Evolutionary conservation across 2,888 invertebrate genomes (phyloP), one percentile per base, ranked within the genome.

Genomic region (Ornithoptera priamus): DNA sequence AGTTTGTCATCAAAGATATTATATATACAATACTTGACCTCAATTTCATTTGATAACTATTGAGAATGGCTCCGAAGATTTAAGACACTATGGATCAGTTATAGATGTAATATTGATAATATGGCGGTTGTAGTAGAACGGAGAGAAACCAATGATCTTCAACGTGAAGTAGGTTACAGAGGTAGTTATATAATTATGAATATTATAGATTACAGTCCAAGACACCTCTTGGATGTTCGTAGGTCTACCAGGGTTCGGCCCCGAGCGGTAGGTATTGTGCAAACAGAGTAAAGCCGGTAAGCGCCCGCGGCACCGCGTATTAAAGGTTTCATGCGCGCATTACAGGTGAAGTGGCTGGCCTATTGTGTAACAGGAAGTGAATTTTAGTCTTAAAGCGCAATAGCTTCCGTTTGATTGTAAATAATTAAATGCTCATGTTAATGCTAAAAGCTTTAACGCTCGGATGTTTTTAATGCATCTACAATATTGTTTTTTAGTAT

Each of bases 271-370:
- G 84, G 86, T 84, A 89, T 88, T 87, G 90, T 82, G 86, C 87
- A 90, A 90, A 90, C 86, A 86, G 76, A 87, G 85, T 81, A 87
- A 89, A 90, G 90, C 89, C 88, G 87, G 86, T 86, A 85, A 85
- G 77, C 82, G 83, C 85, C 80, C 75, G 84, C 82, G 85, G 85
- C 85, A 67, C 63, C 70, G 57, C 67, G 70, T 64, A 70, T 67
- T 71, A 75, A 78, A 74, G 75, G 76, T 74, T 73, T 71, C 77
- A 70, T 71, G 68, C 68, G 69, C 72, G 70, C 67, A 75, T 76
- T 75, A 77, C 82, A 82, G 81, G 83, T 83, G 79, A 79, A 79
- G 79, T 75, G 72, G 69, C 68, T 64, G 30, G 68, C 46, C 74
- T 67, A 70, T 74, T 72, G 67, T 72, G 73, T 76, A 73, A 70